phyloP scores from a whole-genome alignment of 2,113 vertebrate species.

The Podocnemis expansa region DNA sequence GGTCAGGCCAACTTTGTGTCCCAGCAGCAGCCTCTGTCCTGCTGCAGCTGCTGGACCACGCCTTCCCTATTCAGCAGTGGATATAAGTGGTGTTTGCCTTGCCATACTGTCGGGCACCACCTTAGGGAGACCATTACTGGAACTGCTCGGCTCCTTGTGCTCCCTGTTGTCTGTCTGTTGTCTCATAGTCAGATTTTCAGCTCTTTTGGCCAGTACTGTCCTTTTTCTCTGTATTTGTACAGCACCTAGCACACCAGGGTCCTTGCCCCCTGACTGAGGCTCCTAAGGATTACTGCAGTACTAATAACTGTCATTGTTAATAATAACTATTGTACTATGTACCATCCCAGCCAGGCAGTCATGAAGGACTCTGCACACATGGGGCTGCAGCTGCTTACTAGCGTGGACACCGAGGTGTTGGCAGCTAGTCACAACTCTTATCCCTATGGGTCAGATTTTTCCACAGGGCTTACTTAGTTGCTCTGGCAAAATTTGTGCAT shows the following conservation, averaged over 20 bases:
- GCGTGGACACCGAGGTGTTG: neutral
- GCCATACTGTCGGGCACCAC: no score
- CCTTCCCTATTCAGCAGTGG: neutral
- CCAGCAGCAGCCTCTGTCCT: neutral
- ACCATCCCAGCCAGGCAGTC: neutral
- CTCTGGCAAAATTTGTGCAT: neutral
- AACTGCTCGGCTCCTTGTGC: neutral
- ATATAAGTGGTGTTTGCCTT: neutral
- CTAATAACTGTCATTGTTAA: neutral
- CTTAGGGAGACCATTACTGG: neutral
- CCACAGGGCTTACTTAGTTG: neutral
- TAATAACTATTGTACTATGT: neutral
- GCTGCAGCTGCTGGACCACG: neutral
- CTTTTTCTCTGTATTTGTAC: no score
- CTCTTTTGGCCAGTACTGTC: no score
- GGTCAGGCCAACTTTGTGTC: neutral
- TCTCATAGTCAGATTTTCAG: no score
- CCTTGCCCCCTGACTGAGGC: no score
- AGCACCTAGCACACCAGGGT: no score
- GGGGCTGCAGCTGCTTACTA: neutral
- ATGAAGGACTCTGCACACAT: neutral
- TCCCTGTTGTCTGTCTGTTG: no score
- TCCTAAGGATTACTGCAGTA: no score
- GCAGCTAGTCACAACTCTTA: neutral
- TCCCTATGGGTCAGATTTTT: neutral